Evolutionary conservation across 2,888 invertebrate genomes (phyloP).

Genomic region (Punctoribates punctum): DNA sequence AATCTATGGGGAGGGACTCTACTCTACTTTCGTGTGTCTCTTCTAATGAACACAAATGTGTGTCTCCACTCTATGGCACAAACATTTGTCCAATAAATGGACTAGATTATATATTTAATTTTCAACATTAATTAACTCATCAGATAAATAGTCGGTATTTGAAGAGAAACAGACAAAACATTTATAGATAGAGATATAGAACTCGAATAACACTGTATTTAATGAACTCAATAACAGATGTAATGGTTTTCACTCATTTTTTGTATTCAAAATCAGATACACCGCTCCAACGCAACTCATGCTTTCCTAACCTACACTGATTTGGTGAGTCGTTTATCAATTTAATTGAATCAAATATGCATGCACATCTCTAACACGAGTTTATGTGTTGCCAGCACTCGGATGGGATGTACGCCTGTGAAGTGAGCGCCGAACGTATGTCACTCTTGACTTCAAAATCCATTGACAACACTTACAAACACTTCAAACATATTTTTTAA

Average conservation of each 20-base stretch:
- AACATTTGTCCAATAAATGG: slow-evolving; percentile 9
- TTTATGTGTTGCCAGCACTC: slow-evolving; percentile 8
- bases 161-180: neutral
- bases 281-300: slow-evolving; percentile 39
- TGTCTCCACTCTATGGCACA: neutral
- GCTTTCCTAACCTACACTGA: slow-evolving; percentile 40
- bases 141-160: slow-evolving; percentile 13
- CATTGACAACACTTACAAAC: neutral
- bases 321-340: slow-evolving; percentile 40
- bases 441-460: neutral
- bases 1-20: slow-evolving; percentile 32
- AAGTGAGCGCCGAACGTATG: slow-evolving; percentile 42
- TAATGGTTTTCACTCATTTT: slow-evolving; percentile 10
- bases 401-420: slow-evolving; percentile 41
- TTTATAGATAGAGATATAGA: neutral
- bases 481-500: neutral
- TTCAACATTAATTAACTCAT: slow-evolving; percentile 35
- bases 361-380: neutral
- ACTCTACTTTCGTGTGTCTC: slow-evolving; percentile 20
- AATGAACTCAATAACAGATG: neutral
- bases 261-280: slow-evolving; percentile 2
- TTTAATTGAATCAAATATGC: slow-evolving; percentile 5
- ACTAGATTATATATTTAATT: slow-evolving; percentile 26
- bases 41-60: neutral
- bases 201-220: no score